Percentiles rank a stretch among this genome's conserved stretches.
Conservation (phyloP, 2,113 vertebrate genomes). For the Ceratotherium simum region DNA sequence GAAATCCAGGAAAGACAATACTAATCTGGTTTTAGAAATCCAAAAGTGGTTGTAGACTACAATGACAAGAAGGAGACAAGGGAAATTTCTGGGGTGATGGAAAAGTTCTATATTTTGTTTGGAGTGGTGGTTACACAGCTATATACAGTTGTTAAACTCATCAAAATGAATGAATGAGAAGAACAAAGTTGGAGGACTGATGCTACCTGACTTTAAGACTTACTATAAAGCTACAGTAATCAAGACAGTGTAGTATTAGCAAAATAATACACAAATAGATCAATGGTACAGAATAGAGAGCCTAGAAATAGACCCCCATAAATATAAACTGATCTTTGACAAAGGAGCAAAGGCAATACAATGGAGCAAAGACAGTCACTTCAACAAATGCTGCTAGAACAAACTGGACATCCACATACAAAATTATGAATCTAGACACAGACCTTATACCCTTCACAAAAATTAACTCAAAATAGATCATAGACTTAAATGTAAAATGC, state of each 20-base stretch:
- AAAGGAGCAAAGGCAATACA: background rate
- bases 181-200: background rate
- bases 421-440: background rate
- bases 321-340: background rate
- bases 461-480: background rate
- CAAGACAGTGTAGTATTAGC: background rate
- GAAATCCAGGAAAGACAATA: background rate
- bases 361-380: background rate
- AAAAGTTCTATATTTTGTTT: conserved; percentile 11
- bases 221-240: background rate
- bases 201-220: background rate
- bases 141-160: background rate
- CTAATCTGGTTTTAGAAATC: background rate
- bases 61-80: background rate
- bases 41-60: background rate
- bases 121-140: background rate
- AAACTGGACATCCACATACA: background rate
- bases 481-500: background rate
- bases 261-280: background rate
- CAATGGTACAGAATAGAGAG: background rate
- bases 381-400: background rate
- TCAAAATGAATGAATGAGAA: background rate
- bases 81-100: background rate
- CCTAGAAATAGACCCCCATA: background rate
- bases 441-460: background rate